phyloP scores from a whole-genome alignment of 1,140 invertebrate species.

The Macrotrachela quadricornifera region DNA sequence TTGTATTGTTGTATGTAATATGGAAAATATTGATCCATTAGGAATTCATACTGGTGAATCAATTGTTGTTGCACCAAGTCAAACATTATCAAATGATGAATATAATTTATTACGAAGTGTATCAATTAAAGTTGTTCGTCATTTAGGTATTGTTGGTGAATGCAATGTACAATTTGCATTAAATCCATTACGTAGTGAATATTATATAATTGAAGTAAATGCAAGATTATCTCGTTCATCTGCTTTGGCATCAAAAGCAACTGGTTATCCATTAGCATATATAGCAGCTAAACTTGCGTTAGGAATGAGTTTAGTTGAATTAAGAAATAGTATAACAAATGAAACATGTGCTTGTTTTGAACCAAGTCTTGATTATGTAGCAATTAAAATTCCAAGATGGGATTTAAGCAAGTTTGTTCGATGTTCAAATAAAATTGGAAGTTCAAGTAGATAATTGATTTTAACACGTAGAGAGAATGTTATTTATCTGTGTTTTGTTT shows the following conservation, averaged over 20 bases:
- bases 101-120: conserved; percentile 81
- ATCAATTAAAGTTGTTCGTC: conserved; percentile 80
- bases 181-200: conserved; percentile 69
- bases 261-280: conserved; percentile 55
- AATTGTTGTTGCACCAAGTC: conserved; percentile 93
- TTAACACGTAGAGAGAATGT: no score
- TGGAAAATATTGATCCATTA: conserved; percentile 97
- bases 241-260: conserved; percentile 55
- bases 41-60: conserved; percentile 99
- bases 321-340: conserved; percentile 81
- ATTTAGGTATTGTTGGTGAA: conserved; percentile 86
- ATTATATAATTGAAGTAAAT: conserved; percentile 52
- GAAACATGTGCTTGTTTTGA: conserved; percentile 97
- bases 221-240: conserved; percentile 86
- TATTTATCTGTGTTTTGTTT: no score
- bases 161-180: conserved; percentile 98
- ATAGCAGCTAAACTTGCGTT: conserved; percentile 87
- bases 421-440: conserved; percentile 61
- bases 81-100: conserved; percentile 80
- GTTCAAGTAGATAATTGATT: no score
- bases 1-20: conserved; percentile 83
- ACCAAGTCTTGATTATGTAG: conserved; percentile 94
- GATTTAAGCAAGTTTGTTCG: conserved; percentile 77
- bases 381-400: conserved; percentile 89
- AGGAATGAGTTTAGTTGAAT: conserved; percentile 59